These are phyloP conservation scores for Amphipyra tragopoginis DNA, from an alignment of 2,888 invertebrate genomes.

Conservation along the genomic window DNA sequence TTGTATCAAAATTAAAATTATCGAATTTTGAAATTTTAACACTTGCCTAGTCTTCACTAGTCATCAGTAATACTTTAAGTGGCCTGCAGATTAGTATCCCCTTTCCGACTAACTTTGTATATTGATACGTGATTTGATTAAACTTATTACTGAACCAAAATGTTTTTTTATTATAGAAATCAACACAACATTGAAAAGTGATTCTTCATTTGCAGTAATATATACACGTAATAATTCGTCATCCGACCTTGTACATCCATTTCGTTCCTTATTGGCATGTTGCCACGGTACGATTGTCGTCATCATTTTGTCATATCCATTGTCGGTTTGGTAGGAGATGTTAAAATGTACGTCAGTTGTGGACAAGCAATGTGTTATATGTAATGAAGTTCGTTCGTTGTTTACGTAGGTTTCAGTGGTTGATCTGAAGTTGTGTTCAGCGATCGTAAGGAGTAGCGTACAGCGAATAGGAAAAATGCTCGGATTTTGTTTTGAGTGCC, in stretches of 20 bases:
- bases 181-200: conserved; percentile 1
- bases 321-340: conserved; percentile 17
- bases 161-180: too few species aligned
- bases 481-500: not conserved
- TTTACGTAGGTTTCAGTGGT: conserved; percentile 58
- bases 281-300: conserved; percentile 65
- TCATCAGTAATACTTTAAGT: too few species aligned
- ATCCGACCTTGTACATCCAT: conserved; percentile 64
- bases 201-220: conserved; percentile 4
- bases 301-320: conserved; percentile 36
- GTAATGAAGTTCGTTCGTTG: conserved; percentile 40
- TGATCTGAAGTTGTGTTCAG: conserved; percentile 61
- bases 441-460: conserved; percentile 47
- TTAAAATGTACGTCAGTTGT: not conserved
- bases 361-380: conserved; percentile 15
- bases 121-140: too few species aligned
- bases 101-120: too few species aligned
- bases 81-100: too few species aligned
- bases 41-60: too few species aligned
- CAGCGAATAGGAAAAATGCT: conserved; percentile 29
- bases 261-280: conserved; percentile 79
- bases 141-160: too few species aligned
- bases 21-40: too few species aligned
- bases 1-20: too few species aligned
- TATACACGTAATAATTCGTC: conserved; percentile 42